These are phyloP conservation scores for Patella pellucida DNA, from an alignment of 2,888 invertebrate species.

Conservation along the genomic window DNA sequence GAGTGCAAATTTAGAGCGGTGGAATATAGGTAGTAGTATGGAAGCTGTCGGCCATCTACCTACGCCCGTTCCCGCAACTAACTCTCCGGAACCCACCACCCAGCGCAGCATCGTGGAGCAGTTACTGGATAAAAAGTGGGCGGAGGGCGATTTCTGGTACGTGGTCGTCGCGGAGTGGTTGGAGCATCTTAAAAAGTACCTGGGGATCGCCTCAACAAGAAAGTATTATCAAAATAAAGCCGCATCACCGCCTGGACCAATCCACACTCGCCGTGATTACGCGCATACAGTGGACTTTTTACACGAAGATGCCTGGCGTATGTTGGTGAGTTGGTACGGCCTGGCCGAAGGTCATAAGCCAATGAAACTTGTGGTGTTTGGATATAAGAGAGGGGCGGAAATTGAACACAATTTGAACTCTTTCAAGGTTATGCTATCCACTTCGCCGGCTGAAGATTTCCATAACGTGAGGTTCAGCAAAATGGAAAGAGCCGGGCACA, in stretches of 20 bases:
- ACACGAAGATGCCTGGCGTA: slow-evolving; percentile 64
- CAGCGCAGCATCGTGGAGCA: slow-evolving; percentile 61
- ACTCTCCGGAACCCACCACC: slow-evolving; percentile 50
- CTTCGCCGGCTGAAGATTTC: slow-evolving; percentile 57
- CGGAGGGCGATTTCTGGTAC: slow-evolving; percentile 66
- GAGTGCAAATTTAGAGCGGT: background rate
- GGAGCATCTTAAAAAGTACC: slow-evolving; percentile 61
- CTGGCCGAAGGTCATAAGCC: slow-evolving; percentile 62
- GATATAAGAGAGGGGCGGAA: slow-evolving; percentile 57
- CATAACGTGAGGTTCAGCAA: slow-evolving; percentile 64
- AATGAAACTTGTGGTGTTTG: slow-evolving; percentile 62
- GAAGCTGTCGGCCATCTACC: background rate
- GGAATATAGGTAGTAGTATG: background rate
- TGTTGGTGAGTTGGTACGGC: slow-evolving; percentile 62
- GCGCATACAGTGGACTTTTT: slow-evolving; percentile 63
- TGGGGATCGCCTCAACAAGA: slow-evolving; percentile 54
- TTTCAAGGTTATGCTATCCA: slow-evolving; percentile 60
- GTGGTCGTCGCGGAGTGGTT: slow-evolving; percentile 64
- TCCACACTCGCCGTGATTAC: slow-evolving; percentile 59
- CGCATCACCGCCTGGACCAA: slow-evolving; percentile 55
- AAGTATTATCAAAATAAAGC: slow-evolving; percentile 61
- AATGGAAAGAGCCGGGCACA: slow-evolving; percentile 65
- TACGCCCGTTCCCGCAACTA: background rate
- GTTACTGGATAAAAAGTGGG: slow-evolving; percentile 52
- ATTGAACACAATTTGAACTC: slow-evolving; percentile 65